phyloP scores from a whole-genome alignment of 2,888 invertebrate species.

The Seira sanloemensis region DNA sequence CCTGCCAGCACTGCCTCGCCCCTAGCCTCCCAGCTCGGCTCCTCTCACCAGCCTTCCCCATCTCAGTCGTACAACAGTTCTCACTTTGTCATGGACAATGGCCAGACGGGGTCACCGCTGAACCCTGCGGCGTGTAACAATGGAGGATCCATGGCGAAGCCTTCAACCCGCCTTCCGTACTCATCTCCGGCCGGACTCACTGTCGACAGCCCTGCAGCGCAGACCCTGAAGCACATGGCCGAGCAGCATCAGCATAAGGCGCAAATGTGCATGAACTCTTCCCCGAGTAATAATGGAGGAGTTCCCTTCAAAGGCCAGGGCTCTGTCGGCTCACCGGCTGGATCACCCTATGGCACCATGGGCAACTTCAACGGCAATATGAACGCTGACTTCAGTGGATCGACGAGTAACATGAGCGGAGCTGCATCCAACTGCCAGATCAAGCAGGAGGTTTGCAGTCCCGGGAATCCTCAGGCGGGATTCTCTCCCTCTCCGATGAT shows the following conservation, averaged over 20 bases:
- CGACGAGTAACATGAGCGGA: slow-evolving; percentile 24
- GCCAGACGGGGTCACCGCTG: slow-evolving; percentile 53
- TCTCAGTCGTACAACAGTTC: slow-evolving; percentile 58
- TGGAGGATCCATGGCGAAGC: slow-evolving; percentile 52
- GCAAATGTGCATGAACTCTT: slow-evolving; percentile 74
- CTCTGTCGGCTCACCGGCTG: slow-evolving; percentile 76
- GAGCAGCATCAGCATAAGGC: slow-evolving; percentile 95
- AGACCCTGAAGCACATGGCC: slow-evolving; percentile 97
- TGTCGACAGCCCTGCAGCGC: slow-evolving; percentile 88
- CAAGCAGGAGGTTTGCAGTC: slow-evolving; percentile 58
- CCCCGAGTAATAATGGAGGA: slow-evolving; percentile 25
- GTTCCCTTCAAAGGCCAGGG: slow-evolving; percentile 65
- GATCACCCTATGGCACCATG: slow-evolving; percentile 75
- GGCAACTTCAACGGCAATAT: slow-evolving; percentile 54
- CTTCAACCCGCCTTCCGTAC: slow-evolving; percentile 70
- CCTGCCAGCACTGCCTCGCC: slow-evolving; percentile 73
- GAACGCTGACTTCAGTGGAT: slow-evolving; percentile 25
- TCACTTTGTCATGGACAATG: slow-evolving; percentile 55
- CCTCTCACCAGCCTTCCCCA: slow-evolving; percentile 72
- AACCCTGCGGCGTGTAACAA: slow-evolving; percentile 36
- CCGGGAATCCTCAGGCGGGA: slow-evolving; percentile 54
- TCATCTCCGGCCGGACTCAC: slow-evolving; percentile 70
- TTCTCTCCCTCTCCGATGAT: slow-evolving; percentile 62
- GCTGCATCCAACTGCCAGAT: slow-evolving; percentile 46
- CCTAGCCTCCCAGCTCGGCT: slow-evolving; percentile 71